Percentiles rank a stretch among this genome's conserved stretches.
Evolutionary conservation across 2,888 invertebrate species (phyloP).

Genomic region (Eupithecia vulgata): DNA sequence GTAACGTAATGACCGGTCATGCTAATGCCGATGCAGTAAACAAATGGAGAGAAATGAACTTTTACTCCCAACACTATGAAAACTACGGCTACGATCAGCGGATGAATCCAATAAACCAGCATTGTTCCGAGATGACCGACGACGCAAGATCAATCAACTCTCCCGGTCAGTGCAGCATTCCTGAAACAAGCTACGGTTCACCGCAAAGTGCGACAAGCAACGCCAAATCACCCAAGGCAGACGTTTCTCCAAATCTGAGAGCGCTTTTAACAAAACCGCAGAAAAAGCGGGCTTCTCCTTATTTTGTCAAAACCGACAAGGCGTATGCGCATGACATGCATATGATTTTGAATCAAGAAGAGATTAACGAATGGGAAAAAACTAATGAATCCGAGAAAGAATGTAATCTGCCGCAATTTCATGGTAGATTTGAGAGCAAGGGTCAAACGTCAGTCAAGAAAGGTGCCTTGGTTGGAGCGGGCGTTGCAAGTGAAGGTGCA

Average conservation of each 20-base stretch:
- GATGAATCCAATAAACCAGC: conserved; percentile 52
- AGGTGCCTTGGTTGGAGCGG: conserved; percentile 70
- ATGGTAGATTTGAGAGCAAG: conserved; percentile 71
- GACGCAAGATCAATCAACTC: conserved; percentile 67
- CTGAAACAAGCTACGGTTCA: conserved; percentile 72
- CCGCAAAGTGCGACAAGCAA: conserved; percentile 67
- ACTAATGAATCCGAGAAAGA: conserved; percentile 65
- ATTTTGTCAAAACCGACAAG: conserved; percentile 64
- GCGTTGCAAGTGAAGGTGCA: conserved; percentile 62
- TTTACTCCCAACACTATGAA: conserved; percentile 64
- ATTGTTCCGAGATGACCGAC: conserved; percentile 57
- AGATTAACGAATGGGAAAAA: conserved; percentile 69
- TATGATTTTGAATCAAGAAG: conserved; percentile 61
- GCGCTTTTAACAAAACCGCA: conserved; percentile 80
- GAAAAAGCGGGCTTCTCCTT: conserved; percentile 60
- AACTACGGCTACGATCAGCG: conserved; percentile 62
- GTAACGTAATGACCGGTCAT: conserved; percentile 56
- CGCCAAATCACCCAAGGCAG: conserved; percentile 63
- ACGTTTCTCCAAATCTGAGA: conserved; percentile 84
- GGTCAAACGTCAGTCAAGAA: conserved; percentile 71
- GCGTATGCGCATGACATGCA: conserved; percentile 61
- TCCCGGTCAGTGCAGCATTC: conserved; percentile 69
- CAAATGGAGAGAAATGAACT: conserved; percentile 72
- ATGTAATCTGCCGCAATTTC: conserved; percentile 79
- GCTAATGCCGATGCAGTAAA: conserved; percentile 66